Conservation (phyloP, 1,140 invertebrate species). For the Ceratina calcarata region DNA sequence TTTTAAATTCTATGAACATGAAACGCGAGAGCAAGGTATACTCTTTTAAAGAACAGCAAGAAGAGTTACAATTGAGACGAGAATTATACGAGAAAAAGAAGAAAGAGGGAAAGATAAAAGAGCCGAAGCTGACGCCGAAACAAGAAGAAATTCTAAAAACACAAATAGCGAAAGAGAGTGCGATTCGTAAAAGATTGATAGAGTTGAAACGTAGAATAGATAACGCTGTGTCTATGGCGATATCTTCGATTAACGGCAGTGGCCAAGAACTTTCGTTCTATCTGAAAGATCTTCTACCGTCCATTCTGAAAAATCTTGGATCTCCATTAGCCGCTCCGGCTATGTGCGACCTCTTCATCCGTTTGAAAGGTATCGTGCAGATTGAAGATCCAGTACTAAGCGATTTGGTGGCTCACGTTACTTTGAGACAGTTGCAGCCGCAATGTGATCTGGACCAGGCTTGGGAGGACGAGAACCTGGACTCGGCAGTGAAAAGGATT, state of each 20-base stretch:
- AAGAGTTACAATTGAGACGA: conserved; percentile 94
- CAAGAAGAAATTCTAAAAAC: conserved; percentile 95
- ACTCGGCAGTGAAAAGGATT: conserved; percentile 82
- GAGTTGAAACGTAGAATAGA: conserved; percentile 84
- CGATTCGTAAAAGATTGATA: conserved; percentile 85
- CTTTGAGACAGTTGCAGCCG: conserved; percentile 87
- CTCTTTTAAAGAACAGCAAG: conserved; percentile 97
- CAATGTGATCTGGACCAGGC: conserved; percentile 88
- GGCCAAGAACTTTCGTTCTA: conserved; percentile 82
- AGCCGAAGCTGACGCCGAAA: conserved; percentile 90
- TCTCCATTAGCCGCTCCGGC: conserved; percentile 86
- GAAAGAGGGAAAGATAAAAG: conserved; percentile 89
- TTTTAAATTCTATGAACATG: conserved; percentile 89
- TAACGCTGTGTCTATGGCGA: conserved; percentile 84
- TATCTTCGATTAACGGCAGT: conserved; percentile 84
- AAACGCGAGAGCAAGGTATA: conserved; percentile 98
- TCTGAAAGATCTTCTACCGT: conserved; percentile 83
- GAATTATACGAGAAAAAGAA: conserved; percentile 95
- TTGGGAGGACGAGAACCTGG: conserved; percentile 89
- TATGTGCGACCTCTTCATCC: conserved; percentile 83
- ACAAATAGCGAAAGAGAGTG: conserved; percentile 92
- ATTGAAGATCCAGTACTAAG: conserved; percentile 80
- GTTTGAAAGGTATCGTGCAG: conserved; percentile 81
- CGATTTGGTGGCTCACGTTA: conserved; percentile 84
- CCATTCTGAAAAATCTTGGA: conserved; percentile 83